Evolutionary conservation across 2,888 invertebrate genomes (phyloP).

Genomic region (Melitaea athalia): DNA sequence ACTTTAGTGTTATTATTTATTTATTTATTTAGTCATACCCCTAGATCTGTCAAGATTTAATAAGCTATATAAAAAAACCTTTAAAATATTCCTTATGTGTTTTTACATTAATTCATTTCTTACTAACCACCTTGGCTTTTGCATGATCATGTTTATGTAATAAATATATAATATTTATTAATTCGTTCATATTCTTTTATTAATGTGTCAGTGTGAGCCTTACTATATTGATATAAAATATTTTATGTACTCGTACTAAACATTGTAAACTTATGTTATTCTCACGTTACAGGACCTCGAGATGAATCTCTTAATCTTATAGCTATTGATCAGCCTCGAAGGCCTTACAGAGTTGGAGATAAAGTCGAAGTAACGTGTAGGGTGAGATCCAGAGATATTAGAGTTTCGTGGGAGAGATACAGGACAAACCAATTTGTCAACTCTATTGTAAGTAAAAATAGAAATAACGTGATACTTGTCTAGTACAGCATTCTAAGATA

Average conservation of each 20-base stretch:
- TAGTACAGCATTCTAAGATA: neutral
- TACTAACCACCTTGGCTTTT: conserved; percentile 26
- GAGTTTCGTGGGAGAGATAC: conserved; percentile 57
- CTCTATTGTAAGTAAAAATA: conserved; percentile 54
- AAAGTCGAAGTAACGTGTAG: conserved; percentile 65
- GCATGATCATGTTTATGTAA: conserved; percentile 20
- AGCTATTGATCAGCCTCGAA: conserved; percentile 64
- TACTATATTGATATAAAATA: too few relatives aligned
- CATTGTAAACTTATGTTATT: neutral
- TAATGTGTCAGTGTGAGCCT: too few relatives aligned
- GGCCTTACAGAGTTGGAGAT: conserved; percentile 62
- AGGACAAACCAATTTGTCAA: conserved; percentile 66
- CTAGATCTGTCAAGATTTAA: too few relatives aligned
- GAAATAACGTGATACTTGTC: neutral
- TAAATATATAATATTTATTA: neutral
- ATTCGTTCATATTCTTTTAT: too few relatives aligned
- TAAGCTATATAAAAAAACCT: neutral
- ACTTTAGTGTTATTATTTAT: too few relatives aligned
- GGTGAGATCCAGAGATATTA: conserved; percentile 46
- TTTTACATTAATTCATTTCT: conserved; percentile 19
- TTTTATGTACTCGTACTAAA: too few relatives aligned
- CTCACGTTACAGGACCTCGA: conserved; percentile 55
- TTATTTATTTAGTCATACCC: too few relatives aligned
- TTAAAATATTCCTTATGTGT: conserved; percentile 24
- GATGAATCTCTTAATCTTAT: conserved; percentile 52